Conservation (phyloP, 2,888 invertebrate genomes). For the Hirtodrosophila histrioides region DNA sequence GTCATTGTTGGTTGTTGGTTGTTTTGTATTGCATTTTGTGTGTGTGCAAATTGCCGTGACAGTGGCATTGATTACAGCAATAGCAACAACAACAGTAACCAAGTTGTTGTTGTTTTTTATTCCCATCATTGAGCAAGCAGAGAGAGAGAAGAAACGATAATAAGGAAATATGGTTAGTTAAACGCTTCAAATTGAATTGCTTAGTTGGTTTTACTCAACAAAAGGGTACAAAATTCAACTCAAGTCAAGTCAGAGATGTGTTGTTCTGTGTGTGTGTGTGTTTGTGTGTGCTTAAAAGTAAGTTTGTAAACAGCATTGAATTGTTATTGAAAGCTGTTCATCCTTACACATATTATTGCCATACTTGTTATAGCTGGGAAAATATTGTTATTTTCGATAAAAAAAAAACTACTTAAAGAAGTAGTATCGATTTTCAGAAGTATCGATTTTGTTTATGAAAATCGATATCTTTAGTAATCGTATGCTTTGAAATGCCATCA, state of each 20-base stretch:
- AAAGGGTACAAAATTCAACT: slow-evolving; percentile 7
- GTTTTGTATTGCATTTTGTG: slow-evolving; percentile 76
- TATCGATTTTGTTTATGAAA: too few species aligned
- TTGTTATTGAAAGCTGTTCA: too few species aligned
- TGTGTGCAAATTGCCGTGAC: slow-evolving; percentile 79
- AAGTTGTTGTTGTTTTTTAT: slow-evolving; percentile 16
- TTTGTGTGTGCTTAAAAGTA: neutral
- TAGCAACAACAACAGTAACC: slow-evolving; percentile 35
- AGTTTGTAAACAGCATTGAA: too few species aligned
- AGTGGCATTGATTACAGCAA: slow-evolving; percentile 77
- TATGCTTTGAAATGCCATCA: too few species aligned
- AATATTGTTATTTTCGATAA: too few species aligned
- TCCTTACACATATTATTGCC: too few species aligned
- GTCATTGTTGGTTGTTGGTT: slow-evolving; percentile 35
- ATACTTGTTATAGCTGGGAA: too few species aligned
- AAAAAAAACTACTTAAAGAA: too few species aligned
- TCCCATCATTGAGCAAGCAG: slow-evolving; percentile 41
- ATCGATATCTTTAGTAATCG: too few species aligned
- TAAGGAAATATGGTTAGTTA: slow-evolving; percentile 78
- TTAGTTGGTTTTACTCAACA: slow-evolving; percentile 41
- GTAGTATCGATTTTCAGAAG: too few species aligned
- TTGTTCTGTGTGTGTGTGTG: neutral
- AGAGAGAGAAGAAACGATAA: slow-evolving; percentile 59
- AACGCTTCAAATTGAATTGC: slow-evolving; percentile 69
- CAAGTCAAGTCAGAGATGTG: neutral